Conservation (phyloP, 2,113 vertebrate genomes). For the Dermatemys mawii region DNA sequence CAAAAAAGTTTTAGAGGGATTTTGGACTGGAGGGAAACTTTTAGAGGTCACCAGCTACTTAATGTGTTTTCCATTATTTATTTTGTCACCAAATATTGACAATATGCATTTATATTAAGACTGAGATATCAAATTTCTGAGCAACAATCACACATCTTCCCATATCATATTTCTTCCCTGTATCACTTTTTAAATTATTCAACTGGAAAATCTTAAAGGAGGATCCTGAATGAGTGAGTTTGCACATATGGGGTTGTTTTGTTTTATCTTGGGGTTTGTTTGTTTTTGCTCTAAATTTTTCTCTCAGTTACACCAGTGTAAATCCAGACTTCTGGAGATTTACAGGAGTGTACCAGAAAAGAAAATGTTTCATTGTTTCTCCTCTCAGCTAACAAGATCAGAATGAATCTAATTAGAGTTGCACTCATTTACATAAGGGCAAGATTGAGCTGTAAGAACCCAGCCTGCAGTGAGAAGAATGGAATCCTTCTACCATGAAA, state of each 20-base stretch:
- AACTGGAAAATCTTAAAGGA: background rate
- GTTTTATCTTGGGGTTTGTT: too few relatives aligned
- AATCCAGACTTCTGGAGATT: background rate
- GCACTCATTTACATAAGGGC: background rate
- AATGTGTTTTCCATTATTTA: background rate
- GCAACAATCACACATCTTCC: background rate
- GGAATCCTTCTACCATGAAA: background rate
- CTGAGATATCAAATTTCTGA: background rate
- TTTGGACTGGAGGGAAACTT: background rate
- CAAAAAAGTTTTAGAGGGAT: conserved; percentile 36
- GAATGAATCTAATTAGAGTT: background rate
- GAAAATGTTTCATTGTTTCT: background rate
- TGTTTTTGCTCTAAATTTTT: background rate
- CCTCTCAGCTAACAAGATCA: background rate
- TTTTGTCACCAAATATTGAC: background rate
- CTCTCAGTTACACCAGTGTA: background rate
- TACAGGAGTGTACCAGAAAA: background rate
- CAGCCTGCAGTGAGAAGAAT: background rate
- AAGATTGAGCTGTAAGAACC: background rate
- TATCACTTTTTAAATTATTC: background rate
- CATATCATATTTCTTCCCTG: accelerated
- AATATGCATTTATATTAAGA: background rate
- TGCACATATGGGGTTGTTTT: background rate
- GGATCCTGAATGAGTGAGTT: background rate
- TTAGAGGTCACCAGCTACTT: conserved; percentile 50